Conservation (phyloP, 2,113 vertebrate genomes). For the Raphicerus campestris region DNA sequence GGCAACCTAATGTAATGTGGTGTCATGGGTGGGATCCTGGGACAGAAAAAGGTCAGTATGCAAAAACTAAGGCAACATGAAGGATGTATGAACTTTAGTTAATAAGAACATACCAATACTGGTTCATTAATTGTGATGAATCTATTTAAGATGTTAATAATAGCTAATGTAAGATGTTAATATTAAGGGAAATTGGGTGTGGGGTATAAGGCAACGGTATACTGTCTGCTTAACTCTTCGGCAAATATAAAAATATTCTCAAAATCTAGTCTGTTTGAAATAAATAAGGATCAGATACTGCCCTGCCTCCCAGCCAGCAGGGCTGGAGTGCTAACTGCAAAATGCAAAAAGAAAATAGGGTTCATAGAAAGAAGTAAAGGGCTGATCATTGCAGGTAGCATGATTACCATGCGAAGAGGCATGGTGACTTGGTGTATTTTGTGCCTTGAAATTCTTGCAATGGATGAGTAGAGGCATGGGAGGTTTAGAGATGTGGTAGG, state of each 20-base stretch:
- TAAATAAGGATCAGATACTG: not conserved
- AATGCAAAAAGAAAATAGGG: not conserved
- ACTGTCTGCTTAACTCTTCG: not conserved
- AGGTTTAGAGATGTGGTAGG: not conserved
- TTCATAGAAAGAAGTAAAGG: not conserved
- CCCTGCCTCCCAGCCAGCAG: not conserved
- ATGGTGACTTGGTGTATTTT: fast-evolving
- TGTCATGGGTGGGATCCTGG: not conserved
- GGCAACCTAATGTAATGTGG: not conserved
- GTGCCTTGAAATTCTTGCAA: not conserved
- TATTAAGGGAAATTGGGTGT: not conserved
- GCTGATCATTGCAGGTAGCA: not conserved
- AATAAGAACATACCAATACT: not conserved
- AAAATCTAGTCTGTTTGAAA: not conserved
- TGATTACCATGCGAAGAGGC: not conserved
- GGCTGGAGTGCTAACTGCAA: not conserved
- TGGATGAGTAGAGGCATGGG: too few relatives aligned
- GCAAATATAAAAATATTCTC: not conserved
- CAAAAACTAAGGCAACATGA: not conserved
- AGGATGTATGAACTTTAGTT: not conserved
- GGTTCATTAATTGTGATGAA: not conserved
- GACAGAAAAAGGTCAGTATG: not conserved
- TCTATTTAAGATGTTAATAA: not conserved
- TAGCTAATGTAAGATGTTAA: not conserved
- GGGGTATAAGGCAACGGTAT: not conserved